A percentile compares a stretch with the other conserved stretches of the same genome.
Conservation (phyloP, 2,888 invertebrate species). For the Ochropacha duplaris region DNA sequence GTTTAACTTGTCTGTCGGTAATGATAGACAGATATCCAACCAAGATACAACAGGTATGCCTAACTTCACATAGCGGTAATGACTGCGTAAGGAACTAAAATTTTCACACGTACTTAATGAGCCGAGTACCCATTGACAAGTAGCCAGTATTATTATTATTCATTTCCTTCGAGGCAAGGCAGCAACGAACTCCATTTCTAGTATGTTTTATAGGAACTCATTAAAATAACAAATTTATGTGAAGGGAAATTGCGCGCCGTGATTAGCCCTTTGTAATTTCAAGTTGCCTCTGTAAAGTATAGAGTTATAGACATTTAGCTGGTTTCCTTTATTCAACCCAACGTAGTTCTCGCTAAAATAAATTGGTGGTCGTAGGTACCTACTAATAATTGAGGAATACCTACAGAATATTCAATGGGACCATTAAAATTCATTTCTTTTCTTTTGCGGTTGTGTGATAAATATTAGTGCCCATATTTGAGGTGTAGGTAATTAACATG, state of each 20-base stretch:
- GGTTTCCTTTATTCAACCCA: conserved; percentile 11
- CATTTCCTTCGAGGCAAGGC: conserved; percentile 8
- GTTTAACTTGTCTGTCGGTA: background rate
- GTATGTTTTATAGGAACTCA: conserved; percentile 33
- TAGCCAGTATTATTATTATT: conserved; percentile 9
- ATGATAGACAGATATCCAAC: conserved; percentile 7
- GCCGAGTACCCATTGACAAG: conserved; percentile 18
- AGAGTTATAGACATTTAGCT: conserved; percentile 17
- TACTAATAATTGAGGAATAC: background rate
- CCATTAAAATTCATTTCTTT: conserved; percentile 4
- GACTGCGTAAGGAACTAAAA: conserved; percentile 42
- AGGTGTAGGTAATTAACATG: conserved; percentile 12
- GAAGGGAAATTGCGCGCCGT: conserved; percentile 33
- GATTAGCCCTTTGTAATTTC: conserved; percentile 35
- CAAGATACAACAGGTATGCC: conserved; percentile 10
- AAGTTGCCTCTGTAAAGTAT: conserved; percentile 23
- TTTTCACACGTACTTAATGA: conserved; percentile 56
- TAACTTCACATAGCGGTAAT: conserved; percentile 53
- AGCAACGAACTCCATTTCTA: conserved; percentile 19
- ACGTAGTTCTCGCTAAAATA: background rate
- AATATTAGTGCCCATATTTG: conserved; percentile 16
- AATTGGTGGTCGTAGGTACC: background rate
- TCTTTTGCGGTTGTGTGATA: conserved; percentile 20
- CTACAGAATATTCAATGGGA: background rate
- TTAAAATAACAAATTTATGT: conserved; percentile 39